Evolutionary conservation across 2,888 invertebrate genomes (phyloP).

Genomic region (Cheiracanthium punctorium): DNA sequence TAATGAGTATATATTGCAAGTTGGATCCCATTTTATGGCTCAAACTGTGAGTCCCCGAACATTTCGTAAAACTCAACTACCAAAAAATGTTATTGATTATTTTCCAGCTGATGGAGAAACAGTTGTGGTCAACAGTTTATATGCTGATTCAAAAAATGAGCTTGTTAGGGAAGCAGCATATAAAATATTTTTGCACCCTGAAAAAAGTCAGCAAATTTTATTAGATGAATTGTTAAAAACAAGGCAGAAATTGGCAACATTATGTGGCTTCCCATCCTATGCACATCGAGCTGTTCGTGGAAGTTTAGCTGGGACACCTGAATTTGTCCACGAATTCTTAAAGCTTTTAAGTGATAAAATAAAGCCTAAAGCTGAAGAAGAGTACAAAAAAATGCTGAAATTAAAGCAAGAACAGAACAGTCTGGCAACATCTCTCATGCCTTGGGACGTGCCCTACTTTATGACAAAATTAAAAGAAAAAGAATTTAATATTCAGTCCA

Average conservation of each 20-base stretch:
- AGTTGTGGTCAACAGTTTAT: slow-evolving; percentile 86
- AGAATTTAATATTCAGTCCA: slow-evolving; percentile 56
- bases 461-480: slow-evolving; percentile 75
- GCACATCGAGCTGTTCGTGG: slow-evolving; percentile 82
- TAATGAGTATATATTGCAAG: slow-evolving; percentile 87
- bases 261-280: slow-evolving; percentile 93
- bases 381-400: slow-evolving; percentile 58
- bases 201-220: slow-evolving; percentile 84
- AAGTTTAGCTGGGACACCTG: slow-evolving; percentile 84
- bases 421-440: slow-evolving; percentile 70
- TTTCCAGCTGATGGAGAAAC: slow-evolving; percentile 84
- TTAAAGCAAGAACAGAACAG: slow-evolving; percentile 49
- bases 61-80: slow-evolving; percentile 82
- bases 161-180: slow-evolving; percentile 90
- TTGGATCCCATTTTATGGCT: slow-evolving; percentile 76
- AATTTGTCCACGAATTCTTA: slow-evolving; percentile 87
- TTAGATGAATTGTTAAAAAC: slow-evolving; percentile 84
- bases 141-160: slow-evolving; percentile 88
- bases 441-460: slow-evolving; percentile 94
- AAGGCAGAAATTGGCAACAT: slow-evolving; percentile 86
- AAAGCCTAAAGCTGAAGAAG: slow-evolving; percentile 76
- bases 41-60: slow-evolving; percentile 79
- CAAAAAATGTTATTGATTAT: slow-evolving; percentile 82
- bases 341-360: slow-evolving; percentile 85
- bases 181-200: slow-evolving; percentile 87